Evolutionary conservation across 1,140 invertebrate species (phyloP).

Genomic region (Brachionus manjavacas): DNA sequence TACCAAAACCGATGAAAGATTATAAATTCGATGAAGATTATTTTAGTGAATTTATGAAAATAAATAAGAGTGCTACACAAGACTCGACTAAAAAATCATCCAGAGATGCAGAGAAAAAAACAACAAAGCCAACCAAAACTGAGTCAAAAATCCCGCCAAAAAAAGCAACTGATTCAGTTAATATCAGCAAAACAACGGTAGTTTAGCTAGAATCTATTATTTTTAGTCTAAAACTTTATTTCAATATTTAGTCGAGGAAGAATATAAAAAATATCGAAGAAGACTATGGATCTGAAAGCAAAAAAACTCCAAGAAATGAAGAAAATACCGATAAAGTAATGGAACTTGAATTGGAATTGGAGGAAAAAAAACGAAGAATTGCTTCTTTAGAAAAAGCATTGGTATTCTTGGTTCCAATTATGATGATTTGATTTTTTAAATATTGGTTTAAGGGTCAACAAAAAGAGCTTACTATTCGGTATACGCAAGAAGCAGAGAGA

Average conservation of each 20-base stretch:
- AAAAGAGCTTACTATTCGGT: conserved; percentile 55
- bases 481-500: conserved; percentile 56
- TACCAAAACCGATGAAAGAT: conserved; percentile 15
- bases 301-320: neutral
- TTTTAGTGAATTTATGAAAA: neutral
- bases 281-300: neutral
- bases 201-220: neutral
- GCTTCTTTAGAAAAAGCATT: conserved; percentile 56
- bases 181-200: neutral
- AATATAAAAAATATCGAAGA: neutral
- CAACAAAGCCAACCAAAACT: neutral
- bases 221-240: neutral
- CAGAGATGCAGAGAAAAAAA: neutral
- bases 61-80: neutral
- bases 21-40: conserved; percentile 5
- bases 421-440: neutral
- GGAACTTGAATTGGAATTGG: conserved; percentile 53
- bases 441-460: conserved; percentile 52
- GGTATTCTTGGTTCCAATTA: conserved; percentile 46
- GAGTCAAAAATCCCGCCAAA: neutral
- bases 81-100: neutral
- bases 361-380: conserved; percentile 54
- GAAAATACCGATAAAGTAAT: conserved; percentile 47
- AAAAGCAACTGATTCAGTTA: neutral
- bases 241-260: neutral